Evolutionary conservation across 1,140 invertebrate genomes (phyloP), one percentile per base, ranked within the genome.

Genomic region (Chrysopa pallens): DNA sequence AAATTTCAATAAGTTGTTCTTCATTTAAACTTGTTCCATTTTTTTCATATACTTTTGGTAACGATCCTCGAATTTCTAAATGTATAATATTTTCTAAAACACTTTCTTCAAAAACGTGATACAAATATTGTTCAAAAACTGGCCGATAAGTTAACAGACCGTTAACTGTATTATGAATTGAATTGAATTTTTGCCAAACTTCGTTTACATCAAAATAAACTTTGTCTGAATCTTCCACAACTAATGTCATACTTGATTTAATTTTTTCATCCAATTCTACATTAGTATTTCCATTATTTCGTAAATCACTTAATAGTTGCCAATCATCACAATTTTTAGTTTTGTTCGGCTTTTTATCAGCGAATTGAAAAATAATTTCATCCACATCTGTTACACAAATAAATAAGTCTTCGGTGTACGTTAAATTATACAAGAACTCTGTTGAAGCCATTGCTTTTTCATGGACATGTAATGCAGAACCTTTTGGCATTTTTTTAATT

Each of bases 61-160:
- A 62, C 45, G 58, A 71, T 12, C 39, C 59, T 48, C 76, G 58
- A 3, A 89, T 53, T 65, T 91, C 85, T 0, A 84, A 52, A 48
- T 88, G 88, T 62, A 83, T 73, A 0, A 90, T 66, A 52, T 86
- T 84, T 51, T 90, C 86, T 1, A 78, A 66, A 48, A 76, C 73
- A 6, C 82, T 65, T 49, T 84, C 76, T 48, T 72, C 58, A 6
- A 90, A 62, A 6, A 72, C 69, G 43, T 78, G 72, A 48, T 78
- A 78, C 48, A 79, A 74, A 53, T 83, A 80, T 29, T 78, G 69
- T 40, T 75, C 69, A 59, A 78, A 82, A 1, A 82, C 70, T 0
- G 81, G 78, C 48, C 70, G 68, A 49, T 83, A 85, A 4, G 68
- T 63, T 6, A 88, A 49, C 38, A 86, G 61, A 8, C 74, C 72